phyloP scores from a whole-genome alignment of 2,113 vertebrate genomes.

The western clawed frog (Xenopus tropicalis) region DNA sequence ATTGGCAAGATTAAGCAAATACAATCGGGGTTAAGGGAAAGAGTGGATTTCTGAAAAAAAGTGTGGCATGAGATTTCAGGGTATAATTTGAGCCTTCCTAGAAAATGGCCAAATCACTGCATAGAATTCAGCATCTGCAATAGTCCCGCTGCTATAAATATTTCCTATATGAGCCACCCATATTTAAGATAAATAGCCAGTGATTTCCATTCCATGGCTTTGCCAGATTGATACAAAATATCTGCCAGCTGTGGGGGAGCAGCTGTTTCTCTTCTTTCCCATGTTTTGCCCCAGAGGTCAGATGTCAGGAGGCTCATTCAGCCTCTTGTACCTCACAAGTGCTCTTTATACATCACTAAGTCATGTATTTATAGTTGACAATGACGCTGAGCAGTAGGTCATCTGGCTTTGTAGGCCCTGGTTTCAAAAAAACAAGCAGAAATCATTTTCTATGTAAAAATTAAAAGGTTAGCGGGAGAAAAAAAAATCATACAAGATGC shows the following conservation, averaged over 20 bases:
- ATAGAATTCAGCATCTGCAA: too few species aligned
- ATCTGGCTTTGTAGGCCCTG: neutral
- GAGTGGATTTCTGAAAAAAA: too few species aligned
- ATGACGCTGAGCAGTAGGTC: neutral
- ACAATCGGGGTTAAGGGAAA: too few species aligned
- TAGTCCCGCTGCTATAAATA: too few species aligned
- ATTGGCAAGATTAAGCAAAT: too few species aligned
- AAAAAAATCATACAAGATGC: too few species aligned
- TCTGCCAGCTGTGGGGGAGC: slow-evolving; percentile 15
- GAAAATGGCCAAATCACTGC: too few species aligned
- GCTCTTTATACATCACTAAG: slow-evolving; percentile 8
- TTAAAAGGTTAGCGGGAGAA: too few species aligned
- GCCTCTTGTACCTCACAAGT: slow-evolving; percentile 5
- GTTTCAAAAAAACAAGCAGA: neutral
- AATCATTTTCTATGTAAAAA: slow-evolving; percentile 5
- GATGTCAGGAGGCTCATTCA: slow-evolving; percentile 17
- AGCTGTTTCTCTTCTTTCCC: slow-evolving; percentile 18
- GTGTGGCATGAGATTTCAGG: too few species aligned
- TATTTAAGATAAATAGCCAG: slow-evolving; percentile 24
- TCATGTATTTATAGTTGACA: slow-evolving; percentile 1
- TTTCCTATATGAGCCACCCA: too few species aligned
- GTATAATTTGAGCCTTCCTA: too few species aligned
- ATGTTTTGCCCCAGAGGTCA: slow-evolving; percentile 20
- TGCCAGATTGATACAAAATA: slow-evolving; percentile 9
- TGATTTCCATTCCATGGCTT: slow-evolving; percentile 20